Evolutionary conservation across 2,888 invertebrate species (phyloP), one percentile per base, ranked within the genome.

Genomic region (Drosophila paranaensis): DNA sequence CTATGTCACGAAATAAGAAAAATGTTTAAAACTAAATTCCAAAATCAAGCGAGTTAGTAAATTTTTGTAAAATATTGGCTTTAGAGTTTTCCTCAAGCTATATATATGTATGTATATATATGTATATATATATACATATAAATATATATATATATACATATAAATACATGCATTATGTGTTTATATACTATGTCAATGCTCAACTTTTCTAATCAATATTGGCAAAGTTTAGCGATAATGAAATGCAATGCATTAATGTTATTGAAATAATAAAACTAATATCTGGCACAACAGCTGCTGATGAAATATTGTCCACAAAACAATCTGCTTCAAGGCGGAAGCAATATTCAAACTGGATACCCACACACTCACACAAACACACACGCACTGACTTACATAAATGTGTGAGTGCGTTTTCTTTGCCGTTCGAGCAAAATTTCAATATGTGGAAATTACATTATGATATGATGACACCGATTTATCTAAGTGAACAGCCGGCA

Each of bases 401-500:
- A 27, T 58, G 50, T 63, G 14, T 63, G 14, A 35, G 35, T 30
- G 45, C 61, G 42, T 50, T 60, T 72, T 50, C 63, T 64, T 56
- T 66, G 62, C 61, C 51, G 40, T 13, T 65, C 43, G 71, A 77
- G 63, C 69, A 71, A 74, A 90, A 88, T 92, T 91, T 91, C 91
- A 91, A 91, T 91, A 91, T 91, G 89, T 82, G 83, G 86, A 92
- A 92, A 92, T 91, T 88, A 91, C 92, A 90, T 90, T 92, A 91
- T 92, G 91, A 92, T 92, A 83, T 91, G 92, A 92, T 92, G 92
- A 89, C 91, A 90, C 87, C 92, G 90, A 92, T 92, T 92, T 92
- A 90, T 92, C 89, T 88, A 82, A 90, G 80, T 81, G 79, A 82
- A 77, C 67, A 68, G 60, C 43, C 56, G 67, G 53, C 40, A 35